Conservation (phyloP, 1,140 invertebrate species). For the Bombus confusus region DNA sequence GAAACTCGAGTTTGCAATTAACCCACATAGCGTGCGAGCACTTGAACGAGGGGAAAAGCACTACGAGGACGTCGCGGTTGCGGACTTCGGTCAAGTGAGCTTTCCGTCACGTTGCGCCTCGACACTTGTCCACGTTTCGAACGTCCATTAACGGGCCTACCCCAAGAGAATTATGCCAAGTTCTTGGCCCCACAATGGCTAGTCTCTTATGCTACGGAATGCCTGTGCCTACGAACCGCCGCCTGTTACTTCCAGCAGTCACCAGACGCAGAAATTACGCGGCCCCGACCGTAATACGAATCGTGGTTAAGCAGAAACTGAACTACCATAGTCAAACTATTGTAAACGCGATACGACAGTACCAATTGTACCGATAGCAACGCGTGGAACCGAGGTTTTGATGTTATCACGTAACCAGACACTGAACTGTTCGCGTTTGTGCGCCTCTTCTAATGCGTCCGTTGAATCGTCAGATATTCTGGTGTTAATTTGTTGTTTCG, state of each 20-base stretch:
- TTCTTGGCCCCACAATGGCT: not conserved
- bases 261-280: not conserved
- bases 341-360: not conserved
- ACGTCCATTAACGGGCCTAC: constrained; percentile 1
- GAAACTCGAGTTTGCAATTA: constrained; percentile 26
- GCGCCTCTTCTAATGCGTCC: too few species aligned
- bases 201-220: not conserved
- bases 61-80: constrained; percentile 2
- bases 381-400: not conserved
- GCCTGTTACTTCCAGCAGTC: not conserved
- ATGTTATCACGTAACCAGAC: not conserved
- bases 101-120: constrained; percentile 20
- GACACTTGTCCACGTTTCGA: constrained; percentile 33
- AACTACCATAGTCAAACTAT: not conserved
- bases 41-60: constrained; percentile 30
- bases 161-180: constrained; percentile 15
- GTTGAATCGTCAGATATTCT: too few species aligned
- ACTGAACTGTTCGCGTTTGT: too few species aligned
- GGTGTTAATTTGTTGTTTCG: too few species aligned
- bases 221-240: not conserved
- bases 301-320: not conserved
- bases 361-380: too few species aligned
- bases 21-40: constrained; percentile 22
- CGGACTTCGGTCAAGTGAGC: constrained; percentile 27
- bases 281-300: not conserved